Evolutionary conservation across 1,140 invertebrate genomes (phyloP).

Genomic region (Cyclina sinensis): DNA sequence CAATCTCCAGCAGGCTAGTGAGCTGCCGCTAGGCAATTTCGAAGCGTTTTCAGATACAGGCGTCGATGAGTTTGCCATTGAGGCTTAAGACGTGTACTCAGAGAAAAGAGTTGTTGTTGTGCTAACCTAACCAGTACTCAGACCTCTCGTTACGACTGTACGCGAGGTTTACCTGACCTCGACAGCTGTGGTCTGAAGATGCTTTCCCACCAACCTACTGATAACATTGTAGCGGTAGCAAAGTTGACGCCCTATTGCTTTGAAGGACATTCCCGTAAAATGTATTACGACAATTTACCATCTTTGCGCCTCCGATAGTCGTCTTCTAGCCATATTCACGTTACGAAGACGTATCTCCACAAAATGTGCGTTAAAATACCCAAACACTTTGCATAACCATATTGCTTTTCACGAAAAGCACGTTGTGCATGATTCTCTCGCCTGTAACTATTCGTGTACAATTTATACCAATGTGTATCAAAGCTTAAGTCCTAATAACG

Average conservation of each 20-base stretch:
- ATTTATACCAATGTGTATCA: too few species aligned
- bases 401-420: too few species aligned
- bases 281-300: too few species aligned
- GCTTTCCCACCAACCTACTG: conserved; percentile 29
- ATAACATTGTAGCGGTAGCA: conserved; percentile 47
- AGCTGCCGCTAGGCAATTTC: not conserved
- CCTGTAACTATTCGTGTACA: too few species aligned
- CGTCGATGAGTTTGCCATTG: conserved; percentile 21
- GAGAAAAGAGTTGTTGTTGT: not conserved
- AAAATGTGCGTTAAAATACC: too few species aligned
- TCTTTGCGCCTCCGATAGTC: too few species aligned
- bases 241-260: conserved; percentile 45
- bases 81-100: conserved; percentile 1
- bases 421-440: too few species aligned
- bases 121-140: not conserved
- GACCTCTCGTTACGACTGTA: too few species aligned
- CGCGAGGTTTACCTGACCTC: conserved; percentile 36
- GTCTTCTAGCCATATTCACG: too few species aligned
- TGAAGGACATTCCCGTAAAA: conserved; percentile 47
- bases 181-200: conserved; percentile 24
- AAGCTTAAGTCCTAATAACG: too few species aligned
- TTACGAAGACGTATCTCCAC: too few species aligned
- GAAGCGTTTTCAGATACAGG: not conserved
- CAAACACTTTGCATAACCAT: too few species aligned
- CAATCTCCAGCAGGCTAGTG: not conserved